Evolutionary conservation across 2,888 invertebrate genomes (phyloP), one percentile per base, ranked within the genome.

Genomic region (Patella pellucida): DNA sequence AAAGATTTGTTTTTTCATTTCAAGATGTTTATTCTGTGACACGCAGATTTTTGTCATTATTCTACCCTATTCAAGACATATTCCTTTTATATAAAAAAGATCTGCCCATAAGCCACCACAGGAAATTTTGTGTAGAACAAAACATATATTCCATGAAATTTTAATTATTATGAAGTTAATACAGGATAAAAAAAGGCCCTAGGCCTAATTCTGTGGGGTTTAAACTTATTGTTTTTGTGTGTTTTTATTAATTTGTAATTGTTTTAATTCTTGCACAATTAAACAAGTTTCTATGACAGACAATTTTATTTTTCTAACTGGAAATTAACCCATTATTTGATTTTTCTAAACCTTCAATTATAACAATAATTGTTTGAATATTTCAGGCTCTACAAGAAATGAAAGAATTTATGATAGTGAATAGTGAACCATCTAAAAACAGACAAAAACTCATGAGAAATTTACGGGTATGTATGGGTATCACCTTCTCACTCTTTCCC

Each of bases 391-490:
- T 90, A 73, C 68, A 75, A 70, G 90, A 90, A 80, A 82, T 90
- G 81, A 85, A 85, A 54, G 79, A 83, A 4, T 90, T 86, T 76
- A 87, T 90, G 87, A 81, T 89, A 14, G 86, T 88, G 14, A 85
- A 90, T 79, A 87, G 88, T 68, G 87, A 85, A 23, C 89, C 90
- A 27, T 81, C 80, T 76, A 90, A 90, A 81, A 78, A 86, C 11
- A 73, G 90, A 62, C 90, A 90, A 80, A 90, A 90, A 75, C 85
- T 90, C 54, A 85, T 90, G 83, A 83, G 90, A 70, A 90, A 90
- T 79, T 85, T 90, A n/a, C 81, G 89, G 83, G 89, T 90, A 76
- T 79, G 84, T 68, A 4, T 50, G 11, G 50, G 9, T 41, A 41
- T 41, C 41, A 41, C 41, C 7, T 41, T 41, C 41, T 41, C 9